Evolutionary conservation across 2,888 invertebrate genomes (phyloP).

Genomic region (Morinoia aosen): DNA sequence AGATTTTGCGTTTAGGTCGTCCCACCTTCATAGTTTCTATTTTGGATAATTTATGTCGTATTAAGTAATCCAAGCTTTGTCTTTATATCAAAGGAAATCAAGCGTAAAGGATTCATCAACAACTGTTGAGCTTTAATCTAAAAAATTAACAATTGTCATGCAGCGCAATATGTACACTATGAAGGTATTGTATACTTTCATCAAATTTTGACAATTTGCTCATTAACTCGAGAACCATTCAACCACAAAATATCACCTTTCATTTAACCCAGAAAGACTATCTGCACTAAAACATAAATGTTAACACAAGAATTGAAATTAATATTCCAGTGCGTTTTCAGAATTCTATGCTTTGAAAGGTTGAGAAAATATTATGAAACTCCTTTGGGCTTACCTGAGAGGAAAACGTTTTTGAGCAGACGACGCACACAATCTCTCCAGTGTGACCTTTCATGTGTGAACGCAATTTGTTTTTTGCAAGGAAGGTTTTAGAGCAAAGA

Average conservation of each 20-base stretch:
- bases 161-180: neutral
- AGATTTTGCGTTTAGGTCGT: too few relatives aligned
- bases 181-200: neutral
- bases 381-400: conserved; percentile 59
- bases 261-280: neutral
- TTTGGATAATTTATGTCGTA: too few relatives aligned
- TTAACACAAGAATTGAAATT: neutral
- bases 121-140: too few relatives aligned
- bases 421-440: conserved; percentile 62
- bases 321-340: neutral
- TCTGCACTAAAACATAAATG: neutral
- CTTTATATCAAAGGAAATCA: too few relatives aligned
- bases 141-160: too few relatives aligned
- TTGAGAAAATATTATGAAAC: neutral
- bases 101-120: too few relatives aligned
- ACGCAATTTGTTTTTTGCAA: conserved; percentile 64
- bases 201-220: neutral
- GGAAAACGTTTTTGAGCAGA: conserved; percentile 61
- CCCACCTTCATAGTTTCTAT: too few relatives aligned
- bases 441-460: conserved; percentile 67
- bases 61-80: too few relatives aligned
- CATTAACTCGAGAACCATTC: neutral
- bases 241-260: neutral
- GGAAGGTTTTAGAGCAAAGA: conserved; percentile 62
- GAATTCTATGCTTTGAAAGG: neutral